Evolutionary conservation across 92 coral and sea anemone species (phyloP).

Genomic region (Plumapathes pennacea): DNA sequence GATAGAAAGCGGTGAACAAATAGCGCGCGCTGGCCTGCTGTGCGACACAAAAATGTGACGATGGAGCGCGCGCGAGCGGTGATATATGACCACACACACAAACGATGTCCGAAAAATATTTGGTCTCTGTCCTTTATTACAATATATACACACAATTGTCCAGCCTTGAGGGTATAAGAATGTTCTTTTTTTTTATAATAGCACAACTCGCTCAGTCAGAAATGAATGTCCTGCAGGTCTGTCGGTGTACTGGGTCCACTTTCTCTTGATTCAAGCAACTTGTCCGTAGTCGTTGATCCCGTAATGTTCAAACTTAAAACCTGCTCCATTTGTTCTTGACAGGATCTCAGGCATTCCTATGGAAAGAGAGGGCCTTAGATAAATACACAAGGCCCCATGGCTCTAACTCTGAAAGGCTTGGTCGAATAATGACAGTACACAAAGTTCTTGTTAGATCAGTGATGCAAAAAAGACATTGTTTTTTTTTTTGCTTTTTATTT

Average conservation of each 20-base stretch:
- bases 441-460: too few species aligned
- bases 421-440: not conserved
- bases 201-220: slow-evolving; percentile 75
- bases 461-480: not conserved
- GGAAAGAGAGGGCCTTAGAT: not conserved
- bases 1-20: too few species aligned
- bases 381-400: too few species aligned
- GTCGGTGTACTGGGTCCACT: slow-evolving; percentile 91
- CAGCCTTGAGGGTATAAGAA: not conserved
- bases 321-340: slow-evolving; percentile 96
- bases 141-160: slow-evolving; percentile 41
- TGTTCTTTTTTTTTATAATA: too few species aligned
- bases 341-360: slow-evolving; percentile 92
- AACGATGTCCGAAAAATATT: too few species aligned
- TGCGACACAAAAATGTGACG: too few species aligned
- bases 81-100: too few species aligned
- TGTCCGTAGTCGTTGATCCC: slow-evolving; percentile 34
- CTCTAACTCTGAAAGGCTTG: not conserved
- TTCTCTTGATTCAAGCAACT: slow-evolving; percentile 55
- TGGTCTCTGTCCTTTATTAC: slow-evolving; percentile 50
- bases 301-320: slow-evolving; percentile 82
- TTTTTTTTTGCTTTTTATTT: not conserved
- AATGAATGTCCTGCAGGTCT: slow-evolving; percentile 93
- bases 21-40: too few species aligned
- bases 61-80: too few species aligned